Conservation (phyloP, 2,797 vertebrate genomes). For the Salmo trutta region DNA sequence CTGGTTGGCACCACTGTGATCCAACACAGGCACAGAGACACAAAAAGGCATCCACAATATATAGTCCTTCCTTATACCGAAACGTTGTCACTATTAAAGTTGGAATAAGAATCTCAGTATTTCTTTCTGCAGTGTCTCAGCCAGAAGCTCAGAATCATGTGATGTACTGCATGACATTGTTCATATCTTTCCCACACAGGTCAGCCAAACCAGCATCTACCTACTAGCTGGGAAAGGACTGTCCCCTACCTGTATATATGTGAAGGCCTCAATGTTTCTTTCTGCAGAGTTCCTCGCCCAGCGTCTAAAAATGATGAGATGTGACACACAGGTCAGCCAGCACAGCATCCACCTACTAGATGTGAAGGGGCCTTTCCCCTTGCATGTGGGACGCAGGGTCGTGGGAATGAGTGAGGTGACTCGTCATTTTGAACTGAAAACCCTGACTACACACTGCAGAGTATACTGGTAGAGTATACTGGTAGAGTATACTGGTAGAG, state of each 20-base stretch:
- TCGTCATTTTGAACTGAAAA: background rate
- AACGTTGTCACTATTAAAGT: background rate
- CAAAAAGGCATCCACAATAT: background rate
- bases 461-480: too few species aligned
- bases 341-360: too few species aligned
- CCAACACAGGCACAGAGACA: background rate
- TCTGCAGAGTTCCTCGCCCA: too few species aligned
- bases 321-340: too few species aligned
- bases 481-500: background rate
- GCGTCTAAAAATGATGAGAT: too few species aligned
- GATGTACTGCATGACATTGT: too few species aligned
- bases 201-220: background rate
- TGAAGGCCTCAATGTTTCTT: too few species aligned
- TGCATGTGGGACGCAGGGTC: background rate
- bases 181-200: background rate
- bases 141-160: too few species aligned
- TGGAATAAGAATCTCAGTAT: too few species aligned
- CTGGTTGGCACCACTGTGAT: background rate
- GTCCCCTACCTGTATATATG: background rate
- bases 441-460: background rate
- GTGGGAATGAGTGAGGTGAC: background rate
- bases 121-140: too few species aligned
- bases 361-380: too few species aligned
- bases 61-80: background rate
- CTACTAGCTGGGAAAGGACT: background rate